phyloP scores from a whole-genome alignment of 2,113 vertebrate genomes.

The Ciconia boyciana region DNA sequence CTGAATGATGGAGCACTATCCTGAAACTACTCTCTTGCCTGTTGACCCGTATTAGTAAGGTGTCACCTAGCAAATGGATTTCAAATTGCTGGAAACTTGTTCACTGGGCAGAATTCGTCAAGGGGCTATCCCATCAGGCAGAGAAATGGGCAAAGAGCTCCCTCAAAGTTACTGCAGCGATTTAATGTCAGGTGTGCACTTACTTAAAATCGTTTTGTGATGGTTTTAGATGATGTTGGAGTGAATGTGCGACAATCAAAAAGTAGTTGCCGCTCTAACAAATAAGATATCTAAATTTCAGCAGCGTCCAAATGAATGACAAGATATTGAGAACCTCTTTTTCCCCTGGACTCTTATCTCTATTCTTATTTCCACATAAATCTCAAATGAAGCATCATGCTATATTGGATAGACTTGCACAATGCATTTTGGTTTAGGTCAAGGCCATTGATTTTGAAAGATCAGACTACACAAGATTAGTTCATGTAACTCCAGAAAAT shows the following conservation, averaged over 20 bases:
- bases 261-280: neutral
- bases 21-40: neutral
- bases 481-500: neutral
- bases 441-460: neutral
- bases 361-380: neutral
- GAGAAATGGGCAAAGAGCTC: neutral
- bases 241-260: rapidly evolving
- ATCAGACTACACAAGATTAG: neutral
- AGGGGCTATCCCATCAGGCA: neutral
- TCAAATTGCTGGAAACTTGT: conserved; percentile 1
- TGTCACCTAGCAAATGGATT: neutral
- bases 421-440: neutral
- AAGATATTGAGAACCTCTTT: neutral
- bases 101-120: neutral
- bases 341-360: neutral
- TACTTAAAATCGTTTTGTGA: neutral
- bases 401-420: neutral
- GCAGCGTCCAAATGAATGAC: neutral
- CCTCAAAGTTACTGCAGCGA: neutral
- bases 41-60: neutral
- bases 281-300: neutral
- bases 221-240: neutral
- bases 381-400: neutral
- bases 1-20: neutral
- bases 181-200: neutral